Conservation (phyloP, 2,888 invertebrate genomes). For the Apodemia mormo region DNA sequence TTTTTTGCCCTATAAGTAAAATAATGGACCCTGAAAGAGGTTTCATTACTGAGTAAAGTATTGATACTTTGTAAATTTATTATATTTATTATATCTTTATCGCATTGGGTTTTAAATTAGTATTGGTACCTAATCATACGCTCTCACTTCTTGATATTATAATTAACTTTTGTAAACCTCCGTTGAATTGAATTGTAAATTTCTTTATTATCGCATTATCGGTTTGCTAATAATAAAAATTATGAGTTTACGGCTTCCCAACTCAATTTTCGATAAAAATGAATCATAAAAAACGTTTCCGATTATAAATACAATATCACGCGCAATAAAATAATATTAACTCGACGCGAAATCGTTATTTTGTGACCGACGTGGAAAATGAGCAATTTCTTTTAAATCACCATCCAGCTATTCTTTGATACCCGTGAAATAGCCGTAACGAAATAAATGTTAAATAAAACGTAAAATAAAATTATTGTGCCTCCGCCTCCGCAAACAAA, state of each 20-base stretch:
- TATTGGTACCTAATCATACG: background rate
- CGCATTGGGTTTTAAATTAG: background rate
- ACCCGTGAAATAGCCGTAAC: constrained; percentile 82
- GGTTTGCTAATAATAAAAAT: constrained; percentile 7
- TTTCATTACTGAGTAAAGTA: no score
- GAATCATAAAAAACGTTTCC: constrained; percentile 47
- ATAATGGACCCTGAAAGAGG: no score
- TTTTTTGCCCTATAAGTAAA: no score
- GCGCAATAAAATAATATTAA: constrained; percentile 75
- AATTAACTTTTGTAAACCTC: background rate
- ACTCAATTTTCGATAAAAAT: constrained; percentile 50
- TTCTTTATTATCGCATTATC: constrained; percentile 7
- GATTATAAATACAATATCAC: constrained; percentile 68
- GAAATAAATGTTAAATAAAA: constrained; percentile 82
- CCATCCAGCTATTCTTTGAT: constrained; percentile 80
- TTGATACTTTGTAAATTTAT: no score
- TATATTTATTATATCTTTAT: background rate
- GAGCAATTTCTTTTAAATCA: constrained; percentile 80
- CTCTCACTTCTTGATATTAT: background rate
- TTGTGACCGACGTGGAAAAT: constrained; percentile 76
- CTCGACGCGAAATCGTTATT: constrained; percentile 60
- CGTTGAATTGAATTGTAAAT: background rate
- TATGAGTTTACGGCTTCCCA: constrained; percentile 31
- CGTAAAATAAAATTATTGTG: constrained; percentile 81
- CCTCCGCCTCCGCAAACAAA: constrained; percentile 81